These are phyloP conservation scores for Indri indri DNA, from an alignment of 2,113 vertebrate species.

Conservation along the genomic window DNA sequence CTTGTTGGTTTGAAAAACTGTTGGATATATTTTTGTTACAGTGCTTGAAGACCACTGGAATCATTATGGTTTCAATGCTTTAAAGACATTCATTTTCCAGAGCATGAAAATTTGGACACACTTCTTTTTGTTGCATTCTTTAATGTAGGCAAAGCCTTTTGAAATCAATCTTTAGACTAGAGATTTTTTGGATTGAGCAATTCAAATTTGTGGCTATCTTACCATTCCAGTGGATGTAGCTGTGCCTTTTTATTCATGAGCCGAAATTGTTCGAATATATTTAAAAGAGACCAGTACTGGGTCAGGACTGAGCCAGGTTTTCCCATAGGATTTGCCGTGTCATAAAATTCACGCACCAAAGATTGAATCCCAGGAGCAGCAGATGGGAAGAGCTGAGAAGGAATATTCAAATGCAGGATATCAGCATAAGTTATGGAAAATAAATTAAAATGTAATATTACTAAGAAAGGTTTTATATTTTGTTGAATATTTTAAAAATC, in stretches of 20 bases:
- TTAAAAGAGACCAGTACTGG: constrained; percentile 81
- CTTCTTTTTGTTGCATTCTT: constrained; percentile 61
- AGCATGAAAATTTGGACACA: constrained; percentile 60
- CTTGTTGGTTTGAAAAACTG: constrained; percentile 31
- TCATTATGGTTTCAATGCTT: constrained; percentile 68
- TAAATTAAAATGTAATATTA: background rate
- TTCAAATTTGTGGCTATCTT: constrained; percentile 76
- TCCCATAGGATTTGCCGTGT: constrained; percentile 67
- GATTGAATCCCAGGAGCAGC: constrained; percentile 71
- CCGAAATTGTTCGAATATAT: constrained; percentile 82
- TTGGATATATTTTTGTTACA: constrained; percentile 52
- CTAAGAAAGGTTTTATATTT: background rate
- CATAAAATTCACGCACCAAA: constrained; percentile 79
- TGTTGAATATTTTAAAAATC: background rate
- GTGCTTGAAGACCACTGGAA: constrained; percentile 58
- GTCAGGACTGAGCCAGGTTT: constrained; percentile 73
- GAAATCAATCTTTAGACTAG: constrained; percentile 69
- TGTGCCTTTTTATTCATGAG: constrained; percentile 72
- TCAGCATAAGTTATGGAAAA: background rate
- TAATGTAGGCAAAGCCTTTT: constrained; percentile 66
- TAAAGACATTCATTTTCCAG: constrained; percentile 62
- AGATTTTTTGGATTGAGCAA: constrained; percentile 52
- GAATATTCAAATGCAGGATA: constrained; percentile 50
- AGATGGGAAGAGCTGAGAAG: constrained; percentile 89
- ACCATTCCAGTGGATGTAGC: constrained; percentile 78